Conservation (phyloP, 2,888 invertebrate genomes). For the Meloe dianella region DNA sequence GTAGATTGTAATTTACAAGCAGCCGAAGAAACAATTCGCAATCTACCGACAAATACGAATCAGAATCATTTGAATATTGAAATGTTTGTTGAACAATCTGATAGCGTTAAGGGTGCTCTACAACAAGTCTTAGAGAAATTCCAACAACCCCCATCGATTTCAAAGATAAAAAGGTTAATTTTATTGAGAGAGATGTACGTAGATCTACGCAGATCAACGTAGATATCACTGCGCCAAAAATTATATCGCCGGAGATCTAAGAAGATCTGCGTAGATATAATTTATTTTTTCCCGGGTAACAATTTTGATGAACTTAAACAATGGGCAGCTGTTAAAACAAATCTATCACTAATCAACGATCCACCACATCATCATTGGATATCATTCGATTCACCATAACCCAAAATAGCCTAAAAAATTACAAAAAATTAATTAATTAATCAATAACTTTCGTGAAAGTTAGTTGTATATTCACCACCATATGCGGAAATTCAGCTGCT, state of each 20-base stretch:
- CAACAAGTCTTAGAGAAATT: conserved; percentile 66
- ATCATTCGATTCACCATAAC: conserved; percentile 38
- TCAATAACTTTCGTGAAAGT: no score
- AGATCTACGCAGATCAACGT: no score
- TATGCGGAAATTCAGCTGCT: background rate
- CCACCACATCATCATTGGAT: conserved; percentile 68
- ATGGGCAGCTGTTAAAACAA: conserved; percentile 71
- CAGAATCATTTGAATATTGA: conserved; percentile 66
- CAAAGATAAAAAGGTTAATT: no score
- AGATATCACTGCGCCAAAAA: no score
- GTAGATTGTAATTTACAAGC: conserved; percentile 76
- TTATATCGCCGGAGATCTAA: no score
- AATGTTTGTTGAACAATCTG: conserved; percentile 72
- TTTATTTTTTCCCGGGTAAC: no score
- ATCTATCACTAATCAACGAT: conserved; percentile 66
- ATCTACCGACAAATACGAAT: conserved; percentile 55
- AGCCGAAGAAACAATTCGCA: conserved; percentile 71
- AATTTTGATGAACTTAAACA: conserved; percentile 54
- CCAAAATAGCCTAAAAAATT: background rate
- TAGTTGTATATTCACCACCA: background rate
- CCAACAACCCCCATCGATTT: conserved; percentile 74
- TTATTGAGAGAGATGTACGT: no score
- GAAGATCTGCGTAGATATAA: no score
- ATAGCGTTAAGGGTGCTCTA: conserved; percentile 69
- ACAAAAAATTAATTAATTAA: background rate